Evolutionary conservation across 2,888 invertebrate species (phyloP).

Genomic region (Yponomeuta cagnagella): DNA sequence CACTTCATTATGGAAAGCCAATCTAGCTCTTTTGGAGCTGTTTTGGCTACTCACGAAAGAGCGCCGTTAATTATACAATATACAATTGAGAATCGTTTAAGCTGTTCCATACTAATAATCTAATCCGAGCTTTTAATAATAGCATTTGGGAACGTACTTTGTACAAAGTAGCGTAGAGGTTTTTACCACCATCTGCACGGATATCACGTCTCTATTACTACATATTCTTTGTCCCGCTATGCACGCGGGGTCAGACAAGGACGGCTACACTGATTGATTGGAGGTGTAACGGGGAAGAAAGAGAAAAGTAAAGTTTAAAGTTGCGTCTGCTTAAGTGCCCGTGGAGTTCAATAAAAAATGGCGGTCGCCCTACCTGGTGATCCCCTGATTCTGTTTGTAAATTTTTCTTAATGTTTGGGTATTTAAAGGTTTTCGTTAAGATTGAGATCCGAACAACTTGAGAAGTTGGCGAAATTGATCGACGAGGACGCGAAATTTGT

Average conservation of each 20-base stretch:
- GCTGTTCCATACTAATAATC: constrained; percentile 43
- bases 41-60: too few relatives aligned
- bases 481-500: constrained; percentile 32
- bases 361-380: constrained; percentile 55
- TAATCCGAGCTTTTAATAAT: constrained; percentile 68
- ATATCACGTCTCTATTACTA: constrained; percentile 73
- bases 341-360: constrained; percentile 70
- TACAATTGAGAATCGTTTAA: constrained; percentile 32
- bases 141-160: constrained; percentile 58
- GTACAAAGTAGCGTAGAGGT: constrained; percentile 51
- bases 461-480: constrained; percentile 64
- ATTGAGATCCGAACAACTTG: constrained; percentile 68
- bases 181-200: constrained; percentile 73
- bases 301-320: constrained; percentile 39
- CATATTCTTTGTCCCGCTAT: constrained; percentile 66
- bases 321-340: constrained; percentile 55
- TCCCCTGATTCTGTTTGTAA: constrained; percentile 69
- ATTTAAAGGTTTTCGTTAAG: constrained; percentile 50
- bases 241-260: constrained; percentile 17
- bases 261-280: not conserved
- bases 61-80: too few relatives aligned
- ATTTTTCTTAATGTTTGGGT: constrained; percentile 65
- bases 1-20: too few relatives aligned
- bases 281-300: constrained; percentile 26
- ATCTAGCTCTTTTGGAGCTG: too few relatives aligned